These are phyloP conservation scores for Mellivora capensis DNA, from an alignment of 2,113 vertebrate genomes.

Conservation along the genomic window DNA sequence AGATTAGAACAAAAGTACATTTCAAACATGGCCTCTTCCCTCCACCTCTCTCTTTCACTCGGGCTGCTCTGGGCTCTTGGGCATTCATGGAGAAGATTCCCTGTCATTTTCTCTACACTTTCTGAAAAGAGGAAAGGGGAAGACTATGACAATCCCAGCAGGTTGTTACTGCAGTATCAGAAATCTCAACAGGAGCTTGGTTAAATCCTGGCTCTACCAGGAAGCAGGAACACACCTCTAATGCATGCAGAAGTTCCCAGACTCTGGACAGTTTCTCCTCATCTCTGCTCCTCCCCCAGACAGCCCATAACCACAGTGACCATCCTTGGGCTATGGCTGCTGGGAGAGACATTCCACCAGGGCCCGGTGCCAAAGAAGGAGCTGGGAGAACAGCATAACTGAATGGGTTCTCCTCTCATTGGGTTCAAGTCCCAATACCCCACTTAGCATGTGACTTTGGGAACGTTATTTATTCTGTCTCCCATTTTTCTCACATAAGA, in stretches of 20 bases:
- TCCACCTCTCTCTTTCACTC: neutral
- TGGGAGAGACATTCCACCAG: accelerated
- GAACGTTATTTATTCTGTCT: neutral
- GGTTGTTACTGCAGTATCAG: neutral
- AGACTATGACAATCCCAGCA: neutral
- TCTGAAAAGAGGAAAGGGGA: neutral
- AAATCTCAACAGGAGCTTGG: slow-evolving; percentile 19
- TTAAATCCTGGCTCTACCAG: neutral
- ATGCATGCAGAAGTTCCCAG: neutral
- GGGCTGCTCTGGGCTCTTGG: neutral
- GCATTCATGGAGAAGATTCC: neutral
- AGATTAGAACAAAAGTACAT: neutral
- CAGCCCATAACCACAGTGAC: neutral
- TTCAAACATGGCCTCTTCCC: neutral
- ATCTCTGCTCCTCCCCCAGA: neutral
- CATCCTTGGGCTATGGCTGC: neutral
- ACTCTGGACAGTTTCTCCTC: neutral
- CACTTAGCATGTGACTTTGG: neutral
- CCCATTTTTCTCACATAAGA: neutral
- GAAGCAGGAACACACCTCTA: neutral
- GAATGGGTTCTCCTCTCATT: neutral
- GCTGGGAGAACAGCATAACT: neutral
- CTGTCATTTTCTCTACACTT: slow-evolving; percentile 16
- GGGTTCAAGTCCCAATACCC: neutral
- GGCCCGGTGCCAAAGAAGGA: neutral